Evolutionary conservation across 2,113 vertebrate species (phyloP), one percentile per base, ranked within the genome.

Genomic region (Columbina picui): DNA sequence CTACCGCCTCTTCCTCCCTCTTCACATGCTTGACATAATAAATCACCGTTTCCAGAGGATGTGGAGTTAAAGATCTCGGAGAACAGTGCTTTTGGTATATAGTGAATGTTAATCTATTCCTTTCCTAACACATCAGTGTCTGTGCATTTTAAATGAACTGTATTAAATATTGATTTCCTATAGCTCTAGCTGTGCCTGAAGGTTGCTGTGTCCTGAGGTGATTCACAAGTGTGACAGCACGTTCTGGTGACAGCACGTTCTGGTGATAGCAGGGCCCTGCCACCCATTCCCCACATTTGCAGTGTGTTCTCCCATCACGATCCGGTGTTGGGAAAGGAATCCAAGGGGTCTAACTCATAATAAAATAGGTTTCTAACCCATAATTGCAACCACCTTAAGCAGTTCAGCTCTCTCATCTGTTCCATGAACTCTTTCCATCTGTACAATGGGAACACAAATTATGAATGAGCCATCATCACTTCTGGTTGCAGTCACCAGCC

Each of bases 91-190:
- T 60, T 50, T n/a, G 43, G 45, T 71, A 61, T 18, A 27, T 2
- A 32, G 36, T 14, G 32, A 79, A 74, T 55, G 53, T 63, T 89
- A 34, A 93, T 67, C 22, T 23, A 25, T 82, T 70, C 45, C 23
- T 84, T 67, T 45, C 87, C 71, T 26, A 39, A 52, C 43, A 68
- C 83, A 76, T 47, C 57, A 7, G n/a, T 26, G 36, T 41, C 69
- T 39, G 45, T 32, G 21, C 36, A 59, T 78, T 69, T 91, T n/a
- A 81, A 85, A 84, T 82, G 64, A 68, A 63, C 38, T 63, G 19
- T 88, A 81, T 93, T 57, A 88, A 93, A 85, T 89, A 91, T 85
- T 88, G 91, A 82, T 93, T 88, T 91, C 69, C 84, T 91, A 56
- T 88, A 50, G 69, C 36, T 85, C 50, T 63, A 55, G 34, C 85